A percentile compares a stretch with the other conserved stretches of the same genome.
Conservation (phyloP, 2,888 invertebrate species). For the Dicranocentrus wangi region DNA sequence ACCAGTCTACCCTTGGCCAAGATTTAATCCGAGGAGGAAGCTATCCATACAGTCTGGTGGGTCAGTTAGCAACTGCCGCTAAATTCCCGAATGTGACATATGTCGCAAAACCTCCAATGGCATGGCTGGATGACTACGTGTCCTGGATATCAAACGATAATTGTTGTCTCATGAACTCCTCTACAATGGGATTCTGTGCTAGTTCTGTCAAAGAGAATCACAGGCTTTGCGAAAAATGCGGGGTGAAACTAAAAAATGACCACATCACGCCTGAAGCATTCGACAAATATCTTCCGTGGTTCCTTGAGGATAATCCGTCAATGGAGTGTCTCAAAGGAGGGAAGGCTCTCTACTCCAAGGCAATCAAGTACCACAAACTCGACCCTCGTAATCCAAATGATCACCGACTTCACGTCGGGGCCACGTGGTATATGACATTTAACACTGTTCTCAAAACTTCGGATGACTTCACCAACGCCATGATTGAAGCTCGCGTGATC, state of each 20-base stretch:
- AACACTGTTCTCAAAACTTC: slow-evolving; percentile 87
- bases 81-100: slow-evolving; percentile 78
- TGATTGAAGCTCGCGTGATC: slow-evolving; percentile 84
- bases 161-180: slow-evolving; percentile 68
- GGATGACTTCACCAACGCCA: slow-evolving; percentile 87
- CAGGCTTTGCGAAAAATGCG: no score
- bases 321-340: slow-evolving; percentile 82
- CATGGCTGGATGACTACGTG: slow-evolving; percentile 97
- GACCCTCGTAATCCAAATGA: slow-evolving; percentile 35
- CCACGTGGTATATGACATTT: slow-evolving; percentile 92
- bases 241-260: no score
- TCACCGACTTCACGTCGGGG: slow-evolving; percentile 76
- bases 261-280: no score
- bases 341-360: slow-evolving; percentile 81
- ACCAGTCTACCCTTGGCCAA: slow-evolving; percentile 75
- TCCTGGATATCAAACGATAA: slow-evolving; percentile 84
- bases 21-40: slow-evolving; percentile 75
- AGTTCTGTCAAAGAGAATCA: slow-evolving; percentile 41
- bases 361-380: slow-evolving; percentile 68
- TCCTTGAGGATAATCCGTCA: slow-evolving; percentile 86
- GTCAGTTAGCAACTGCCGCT: slow-evolving; percentile 73
- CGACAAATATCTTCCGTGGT: no score
- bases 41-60: slow-evolving; percentile 73
- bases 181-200: slow-evolving; percentile 62
- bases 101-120: slow-evolving; percentile 89